A percentile compares a stretch with the other conserved stretches of the same genome.
These are phyloP conservation scores for Cinclus cinclus DNA, from an alignment of 2,113 vertebrate genomes.

Conservation along the genomic window DNA sequence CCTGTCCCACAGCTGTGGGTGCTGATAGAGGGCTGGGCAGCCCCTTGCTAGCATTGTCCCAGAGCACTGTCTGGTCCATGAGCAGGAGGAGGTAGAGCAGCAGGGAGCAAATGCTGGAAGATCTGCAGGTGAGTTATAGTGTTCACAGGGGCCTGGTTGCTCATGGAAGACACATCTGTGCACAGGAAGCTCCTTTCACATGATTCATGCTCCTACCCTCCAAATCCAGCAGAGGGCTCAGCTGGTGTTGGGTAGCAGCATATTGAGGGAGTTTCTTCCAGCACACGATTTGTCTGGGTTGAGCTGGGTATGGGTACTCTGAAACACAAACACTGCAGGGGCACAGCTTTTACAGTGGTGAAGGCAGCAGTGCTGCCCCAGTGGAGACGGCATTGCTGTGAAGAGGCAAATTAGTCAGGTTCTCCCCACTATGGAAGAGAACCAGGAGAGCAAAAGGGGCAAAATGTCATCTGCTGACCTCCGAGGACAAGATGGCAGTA, in stretches of 20 bases:
- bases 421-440: neutral
- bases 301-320: neutral
- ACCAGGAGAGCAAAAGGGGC: neutral
- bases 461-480: neutral
- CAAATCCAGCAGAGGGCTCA: neutral
- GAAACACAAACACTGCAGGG: neutral
- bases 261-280: neutral
- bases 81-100: neutral
- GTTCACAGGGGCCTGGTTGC: neutral
- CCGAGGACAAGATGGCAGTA: neutral
- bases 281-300: rapidly evolving
- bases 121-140: neutral
- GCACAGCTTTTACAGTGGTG: neutral
- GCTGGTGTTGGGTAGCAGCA: neutral
- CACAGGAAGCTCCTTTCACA: neutral
- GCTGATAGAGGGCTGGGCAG: constrained; percentile 3
- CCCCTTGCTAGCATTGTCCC: rapidly evolving
- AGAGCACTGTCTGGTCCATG: rapidly evolving
- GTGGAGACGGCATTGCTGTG: neutral
- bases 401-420: neutral
- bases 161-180: neutral
- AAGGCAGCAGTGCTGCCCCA: neutral
- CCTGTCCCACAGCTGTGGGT: neutral
- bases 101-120: neutral
- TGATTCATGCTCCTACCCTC: neutral